Evolutionary conservation across 1,140 invertebrate species (phyloP), one percentile per base, ranked within the genome.

Genomic region (Drosophila orena): DNA sequence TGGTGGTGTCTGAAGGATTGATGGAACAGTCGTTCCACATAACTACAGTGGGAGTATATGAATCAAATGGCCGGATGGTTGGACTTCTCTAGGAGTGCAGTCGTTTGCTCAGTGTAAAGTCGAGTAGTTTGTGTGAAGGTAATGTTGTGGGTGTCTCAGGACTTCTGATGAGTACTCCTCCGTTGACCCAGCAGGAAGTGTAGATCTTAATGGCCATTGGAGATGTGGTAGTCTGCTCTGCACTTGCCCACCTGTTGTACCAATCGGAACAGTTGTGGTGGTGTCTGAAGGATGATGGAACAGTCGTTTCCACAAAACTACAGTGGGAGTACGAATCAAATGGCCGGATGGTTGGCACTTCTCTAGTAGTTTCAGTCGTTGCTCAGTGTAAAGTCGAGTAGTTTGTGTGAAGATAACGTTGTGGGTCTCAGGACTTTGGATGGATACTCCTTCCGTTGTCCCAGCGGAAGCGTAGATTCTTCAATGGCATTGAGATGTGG

Each of bases 71-170:
- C 4, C 2, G 5, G 2, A 0, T 46, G 1, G 62, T 61, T 20
- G 61, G 35, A 40, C 12, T 42, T 34, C 38, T 15, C 15, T 62
- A 2, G 17, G 6, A 57, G 20, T 20, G 47, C 56, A 10, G 56
- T 66, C 42, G 56, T 57, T 62, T 57, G n/a, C n/a, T n/a, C n/a
- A n/a, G n/a, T n/a, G 55, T 34, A 47, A 11, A 11, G n/a, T 20
- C 57, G 11, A 35, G 44, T 17, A 24, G 46, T 43, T 15, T 43
- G 12, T 17, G 14, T 0, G 15, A n/a, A 34, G 35, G 24, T 17
- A 40, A n/a, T 4, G 35, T 27, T 4, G 27, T 27, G 6, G 20
- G 37, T 15, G 30, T 20, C 24, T 42, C 12, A 3, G 38, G 1
- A 4, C 5, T 58, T 46, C 22, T 1, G 44, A n/a, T 11, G 15